phyloP scores from a whole-genome alignment of 2,113 vertebrate species.

The Melanocharis versteri region DNA sequence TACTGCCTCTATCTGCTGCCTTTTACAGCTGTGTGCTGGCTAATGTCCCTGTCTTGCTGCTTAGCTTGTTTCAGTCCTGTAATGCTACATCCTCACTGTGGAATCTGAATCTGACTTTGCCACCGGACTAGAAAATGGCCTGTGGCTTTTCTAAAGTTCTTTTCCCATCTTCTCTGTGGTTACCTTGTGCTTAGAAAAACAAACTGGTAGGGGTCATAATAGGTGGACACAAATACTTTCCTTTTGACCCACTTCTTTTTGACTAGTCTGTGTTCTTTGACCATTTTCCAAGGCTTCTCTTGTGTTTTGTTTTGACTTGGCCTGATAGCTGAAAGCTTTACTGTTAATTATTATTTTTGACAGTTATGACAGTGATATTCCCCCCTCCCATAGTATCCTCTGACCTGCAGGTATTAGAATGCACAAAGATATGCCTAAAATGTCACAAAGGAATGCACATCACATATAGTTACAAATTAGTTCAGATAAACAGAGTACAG shows the following conservation, averaged over 20 bases:
- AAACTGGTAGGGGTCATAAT: background rate
- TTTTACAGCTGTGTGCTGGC: conserved; percentile 31
- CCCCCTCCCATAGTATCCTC: background rate
- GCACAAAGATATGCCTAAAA: background rate
- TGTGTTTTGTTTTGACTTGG: background rate
- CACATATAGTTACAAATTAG: background rate
- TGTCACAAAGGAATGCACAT: conserved; percentile 11
- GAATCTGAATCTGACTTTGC: background rate
- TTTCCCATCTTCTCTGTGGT: background rate
- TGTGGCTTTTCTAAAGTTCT: background rate
- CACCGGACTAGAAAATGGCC: background rate
- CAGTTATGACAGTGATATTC: background rate
- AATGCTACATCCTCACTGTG: background rate
- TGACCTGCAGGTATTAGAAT: conserved; percentile 9
- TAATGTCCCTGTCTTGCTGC: background rate
- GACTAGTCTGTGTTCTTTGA: background rate
- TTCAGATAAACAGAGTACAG: background rate
- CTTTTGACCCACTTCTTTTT: background rate
- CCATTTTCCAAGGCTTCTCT: background rate
- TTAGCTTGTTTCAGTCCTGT: background rate
- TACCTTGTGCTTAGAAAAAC: background rate
- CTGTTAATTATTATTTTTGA: conserved; percentile 19
- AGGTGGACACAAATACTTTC: background rate
- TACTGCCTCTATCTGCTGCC: conserved; percentile 34
- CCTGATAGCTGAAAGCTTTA: background rate